Conservation (phyloP, 2,888 invertebrate genomes). For the Chouioia cunea region DNA sequence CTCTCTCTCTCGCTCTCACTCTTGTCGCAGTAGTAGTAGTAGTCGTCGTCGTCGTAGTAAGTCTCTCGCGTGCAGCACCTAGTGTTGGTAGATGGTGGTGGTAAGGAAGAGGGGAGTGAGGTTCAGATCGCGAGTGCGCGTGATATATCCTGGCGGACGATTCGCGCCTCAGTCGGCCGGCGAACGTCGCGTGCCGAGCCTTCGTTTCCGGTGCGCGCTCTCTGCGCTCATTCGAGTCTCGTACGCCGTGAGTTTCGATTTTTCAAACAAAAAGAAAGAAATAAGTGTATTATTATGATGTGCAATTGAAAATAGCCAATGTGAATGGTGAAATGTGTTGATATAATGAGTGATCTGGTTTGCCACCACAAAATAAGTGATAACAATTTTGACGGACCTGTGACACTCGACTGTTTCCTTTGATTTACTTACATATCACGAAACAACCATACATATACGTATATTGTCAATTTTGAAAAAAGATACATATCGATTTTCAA, state of each 20-base stretch:
- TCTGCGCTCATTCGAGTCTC: not conserved
- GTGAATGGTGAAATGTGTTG: slow-evolving; percentile 40
- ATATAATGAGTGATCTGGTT: slow-evolving; percentile 31
- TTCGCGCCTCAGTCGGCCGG: slow-evolving; percentile 67
- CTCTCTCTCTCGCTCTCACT: slow-evolving; percentile 13
- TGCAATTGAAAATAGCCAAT: slow-evolving; percentile 4
- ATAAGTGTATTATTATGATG: not conserved
- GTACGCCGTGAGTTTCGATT: not conserved
- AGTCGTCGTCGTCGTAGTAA: not conserved
- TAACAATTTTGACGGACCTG: not conserved
- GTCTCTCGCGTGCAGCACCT: too few species aligned
- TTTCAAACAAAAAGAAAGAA: not conserved
- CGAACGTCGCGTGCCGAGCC: slow-evolving; percentile 67
- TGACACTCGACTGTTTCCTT: too few species aligned
- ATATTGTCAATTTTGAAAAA: not conserved
- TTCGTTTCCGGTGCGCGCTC: slow-evolving; percentile 51
- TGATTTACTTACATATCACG: too few species aligned
- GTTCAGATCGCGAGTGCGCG: slow-evolving; percentile 37
- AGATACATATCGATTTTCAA: not conserved
- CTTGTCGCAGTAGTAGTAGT: not conserved
- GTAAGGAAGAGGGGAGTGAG: slow-evolving; percentile 2
- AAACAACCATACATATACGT: not conserved
- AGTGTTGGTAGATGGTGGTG: not conserved
- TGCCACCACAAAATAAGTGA: slow-evolving; percentile 4
- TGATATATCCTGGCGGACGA: slow-evolving; percentile 52